Evolutionary conservation across 2,797 vertebrate genomes (phyloP).

Genomic region (Hylomyscus alleni): DNA sequence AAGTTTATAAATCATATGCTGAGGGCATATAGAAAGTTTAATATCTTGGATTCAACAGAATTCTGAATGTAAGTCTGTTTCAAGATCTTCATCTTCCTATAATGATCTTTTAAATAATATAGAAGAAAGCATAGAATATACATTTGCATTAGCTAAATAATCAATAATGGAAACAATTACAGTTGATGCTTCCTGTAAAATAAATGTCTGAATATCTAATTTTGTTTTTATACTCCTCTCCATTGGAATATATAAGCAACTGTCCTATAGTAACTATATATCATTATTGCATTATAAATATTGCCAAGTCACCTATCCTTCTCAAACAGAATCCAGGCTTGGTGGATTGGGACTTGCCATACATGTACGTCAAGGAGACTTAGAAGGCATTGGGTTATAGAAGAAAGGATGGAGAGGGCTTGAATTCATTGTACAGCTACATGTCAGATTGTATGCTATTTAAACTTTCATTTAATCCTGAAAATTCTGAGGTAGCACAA

Average conservation of each 20-base stretch:
- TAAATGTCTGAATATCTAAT: conserved; percentile 60
- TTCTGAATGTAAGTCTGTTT: not conserved
- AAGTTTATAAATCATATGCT: conserved; percentile 20
- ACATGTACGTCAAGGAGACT: not conserved
- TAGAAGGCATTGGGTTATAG: not conserved
- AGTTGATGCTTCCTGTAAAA: conserved; percentile 42
- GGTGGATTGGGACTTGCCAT: not conserved
- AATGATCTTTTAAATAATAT: conserved; percentile 58
- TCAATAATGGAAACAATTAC: not conserved
- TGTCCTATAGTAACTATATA: conserved; percentile 32
- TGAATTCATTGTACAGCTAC: not conserved
- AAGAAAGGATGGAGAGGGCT: not conserved
- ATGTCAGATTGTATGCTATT: conserved; percentile 57
- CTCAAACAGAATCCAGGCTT: conserved; percentile 5
- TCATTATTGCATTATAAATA: not conserved
- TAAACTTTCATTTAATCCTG: conserved; percentile 67
- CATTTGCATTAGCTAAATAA: conserved; percentile 29
- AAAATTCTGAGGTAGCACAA: conserved; percentile 71
- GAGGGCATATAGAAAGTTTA: not conserved
- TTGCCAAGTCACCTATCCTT: conserved; percentile 32
- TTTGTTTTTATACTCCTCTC: conserved; percentile 31
- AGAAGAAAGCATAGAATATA: conserved; percentile 23
- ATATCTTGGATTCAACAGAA: conserved; percentile 5
- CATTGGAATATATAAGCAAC: not conserved
- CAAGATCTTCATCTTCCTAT: not conserved